phyloP scores from a whole-genome alignment of 1,140 invertebrate species.

The Adoxophyes honmai region DNA sequence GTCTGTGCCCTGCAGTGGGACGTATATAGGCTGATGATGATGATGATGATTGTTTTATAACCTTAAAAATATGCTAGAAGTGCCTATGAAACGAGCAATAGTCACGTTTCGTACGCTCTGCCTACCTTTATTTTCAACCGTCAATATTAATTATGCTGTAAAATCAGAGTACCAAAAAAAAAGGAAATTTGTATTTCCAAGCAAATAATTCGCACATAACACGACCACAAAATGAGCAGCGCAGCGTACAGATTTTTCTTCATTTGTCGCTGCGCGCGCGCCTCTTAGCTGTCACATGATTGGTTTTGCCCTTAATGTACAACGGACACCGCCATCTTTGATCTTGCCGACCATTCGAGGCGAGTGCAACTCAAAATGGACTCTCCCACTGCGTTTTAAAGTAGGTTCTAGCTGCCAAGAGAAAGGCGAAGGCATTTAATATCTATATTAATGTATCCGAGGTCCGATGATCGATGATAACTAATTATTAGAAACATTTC shows the following conservation, averaged over 20 bases:
- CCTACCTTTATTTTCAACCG: too few species aligned
- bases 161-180: too few species aligned
- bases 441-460: slow-evolving; percentile 74
- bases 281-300: slow-evolving; percentile 64
- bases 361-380: slow-evolving; percentile 18
- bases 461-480: slow-evolving; percentile 74
- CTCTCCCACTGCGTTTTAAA: slow-evolving; percentile 23
- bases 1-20: too few species aligned
- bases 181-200: too few species aligned
- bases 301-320: slow-evolving; percentile 65
- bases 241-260: slow-evolving; percentile 20
- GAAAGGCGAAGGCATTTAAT: slow-evolving; percentile 62
- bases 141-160: too few species aligned
- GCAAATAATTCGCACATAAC: slow-evolving; percentile 9
- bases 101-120: too few species aligned
- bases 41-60: too few species aligned
- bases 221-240: slow-evolving; percentile 18
- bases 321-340: slow-evolving; percentile 63
- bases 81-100: too few species aligned
- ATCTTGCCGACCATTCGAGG: slow-evolving; percentile 52
- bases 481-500: slow-evolving; percentile 76
- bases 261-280: slow-evolving; percentile 17
- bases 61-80: too few species aligned
- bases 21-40: too few species aligned
- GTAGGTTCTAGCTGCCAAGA: slow-evolving; percentile 22